Conservation (phyloP, 2,888 invertebrate species). For the Agrotis segetum region DNA sequence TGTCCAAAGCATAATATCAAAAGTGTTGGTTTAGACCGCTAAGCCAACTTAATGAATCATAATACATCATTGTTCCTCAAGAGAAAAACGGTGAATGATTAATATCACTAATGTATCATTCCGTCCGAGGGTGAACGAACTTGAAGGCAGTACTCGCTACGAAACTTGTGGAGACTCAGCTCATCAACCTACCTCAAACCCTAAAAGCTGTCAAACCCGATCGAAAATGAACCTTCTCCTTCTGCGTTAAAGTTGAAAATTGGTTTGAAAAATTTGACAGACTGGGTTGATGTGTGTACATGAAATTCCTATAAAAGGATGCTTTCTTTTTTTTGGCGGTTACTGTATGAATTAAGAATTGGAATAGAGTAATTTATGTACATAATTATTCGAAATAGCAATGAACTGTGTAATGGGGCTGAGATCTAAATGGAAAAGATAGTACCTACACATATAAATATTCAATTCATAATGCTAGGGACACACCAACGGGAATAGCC, state of each 20-base stretch:
- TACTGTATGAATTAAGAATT: constrained; percentile 17
- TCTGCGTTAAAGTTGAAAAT: too few species aligned
- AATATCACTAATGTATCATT: constrained; percentile 15
- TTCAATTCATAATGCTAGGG: too few species aligned
- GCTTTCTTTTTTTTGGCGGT: background rate
- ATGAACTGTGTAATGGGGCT: background rate
- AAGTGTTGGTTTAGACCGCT: constrained; percentile 20
- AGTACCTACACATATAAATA: too few species aligned
- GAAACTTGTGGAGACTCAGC: constrained; percentile 7
- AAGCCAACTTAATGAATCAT: constrained; percentile 25
- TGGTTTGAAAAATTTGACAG: too few species aligned
- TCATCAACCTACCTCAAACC: too few species aligned
- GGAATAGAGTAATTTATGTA: background rate
- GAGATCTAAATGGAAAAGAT: too few species aligned
- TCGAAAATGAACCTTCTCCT: too few species aligned
- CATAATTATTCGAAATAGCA: background rate
- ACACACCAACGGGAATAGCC: too few species aligned
- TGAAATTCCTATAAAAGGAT: background rate
- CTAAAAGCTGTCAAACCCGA: too few species aligned
- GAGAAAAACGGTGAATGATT: constrained; percentile 24
- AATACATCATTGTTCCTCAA: constrained; percentile 13
- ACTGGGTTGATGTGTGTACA: too few species aligned
- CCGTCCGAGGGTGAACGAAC: constrained; percentile 20
- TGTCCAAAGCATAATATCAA: background rate
- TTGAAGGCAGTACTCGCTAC: background rate